Evolutionary conservation across 2,888 invertebrate species (phyloP).

Genomic region (Tethea ocularis): DNA sequence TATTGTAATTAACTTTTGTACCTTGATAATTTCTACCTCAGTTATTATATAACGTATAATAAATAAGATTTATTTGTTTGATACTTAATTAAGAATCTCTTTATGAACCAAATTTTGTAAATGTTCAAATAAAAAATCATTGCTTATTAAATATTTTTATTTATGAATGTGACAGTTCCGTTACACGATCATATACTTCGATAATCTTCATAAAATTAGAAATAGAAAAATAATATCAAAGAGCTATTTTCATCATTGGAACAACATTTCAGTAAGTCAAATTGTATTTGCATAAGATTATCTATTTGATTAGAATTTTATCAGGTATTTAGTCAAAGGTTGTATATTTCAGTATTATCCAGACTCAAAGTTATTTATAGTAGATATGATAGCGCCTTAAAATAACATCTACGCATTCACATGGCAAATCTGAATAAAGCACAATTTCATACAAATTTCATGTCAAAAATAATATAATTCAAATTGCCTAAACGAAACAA

Average conservation of each 20-base stretch:
- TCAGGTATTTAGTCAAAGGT: constrained; percentile 48
- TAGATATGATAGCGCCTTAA: constrained; percentile 1
- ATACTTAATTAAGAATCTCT: neutral
- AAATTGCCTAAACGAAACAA: constrained; percentile 62
- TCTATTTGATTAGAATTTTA: constrained; percentile 42
- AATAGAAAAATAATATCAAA: constrained; percentile 84
- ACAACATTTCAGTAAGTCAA: constrained; percentile 68
- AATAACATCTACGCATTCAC: constrained; percentile 4
- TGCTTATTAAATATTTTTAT: constrained; percentile 80
- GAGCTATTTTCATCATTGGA: constrained; percentile 75
- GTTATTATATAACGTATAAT: neutral
- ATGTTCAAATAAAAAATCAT: constrained; percentile 61
- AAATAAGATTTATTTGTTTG: neutral
- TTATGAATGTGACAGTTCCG: constrained; percentile 77
- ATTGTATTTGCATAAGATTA: constrained; percentile 38
- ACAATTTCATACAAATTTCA: constrained; percentile 44
- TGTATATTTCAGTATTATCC: constrained; percentile 28
- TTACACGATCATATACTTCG: constrained; percentile 77
- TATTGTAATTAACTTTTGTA: neutral
- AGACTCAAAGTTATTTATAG: constrained; percentile 16
- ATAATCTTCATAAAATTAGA: constrained; percentile 81
- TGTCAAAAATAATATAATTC: constrained; percentile 37
- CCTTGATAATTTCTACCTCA: constrained; percentile 9
- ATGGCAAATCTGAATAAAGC: constrained; percentile 49
- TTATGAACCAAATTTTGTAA: neutral